Evolutionary conservation across 2,888 invertebrate genomes (phyloP), one percentile per base, ranked within the genome.

Genomic region (Nycteola revayana): DNA sequence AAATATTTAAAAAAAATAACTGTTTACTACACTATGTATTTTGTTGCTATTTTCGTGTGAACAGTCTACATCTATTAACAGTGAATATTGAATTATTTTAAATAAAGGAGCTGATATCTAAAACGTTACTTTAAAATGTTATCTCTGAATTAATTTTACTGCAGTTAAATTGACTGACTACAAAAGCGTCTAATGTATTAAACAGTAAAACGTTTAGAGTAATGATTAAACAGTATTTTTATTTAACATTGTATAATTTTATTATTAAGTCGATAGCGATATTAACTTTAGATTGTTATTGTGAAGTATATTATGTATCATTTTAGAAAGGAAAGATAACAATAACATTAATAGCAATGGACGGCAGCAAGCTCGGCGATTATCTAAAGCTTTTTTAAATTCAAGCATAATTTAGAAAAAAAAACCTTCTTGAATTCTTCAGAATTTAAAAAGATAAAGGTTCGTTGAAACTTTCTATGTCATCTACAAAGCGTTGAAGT

Each of bases 361-460:
- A 86, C 85, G 85, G 85, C 64, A 71, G 77, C 69, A 79, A 80
- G 79, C 81, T 77, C 69, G 51, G 70, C 66, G 47, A 60, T 65
- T 56, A 46, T 49, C 37, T 48, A 57, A 57, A 60, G 54, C 57
- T 53, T 57, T 42, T 48, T 51, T 28, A 52, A 44, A 52, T 53
- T 46, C 32, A 53, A 51, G 44, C 39, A 20, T 34, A 43, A 47
- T 30, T 29, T 27, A 26, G 34, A 22, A 42, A 26, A 43, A 21
- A 43, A 51, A 50, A 20, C n/a, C n/a, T n/a, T n/a, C n/a, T n/a
- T n/a, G n/a, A n/a, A n/a, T n/a, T n/a, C n/a, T n/a, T 32, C 29
- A 42, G 8, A 49, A 48, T 49, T 42, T 14, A 21, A 40, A 36
- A 29, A 41, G 28, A 25, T 40, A 9, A 28, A 29, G 24, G 28